These are phyloP conservation scores for Hoplodrina ambigua DNA, from an alignment of 2,888 invertebrate species.

Conservation along the genomic window DNA sequence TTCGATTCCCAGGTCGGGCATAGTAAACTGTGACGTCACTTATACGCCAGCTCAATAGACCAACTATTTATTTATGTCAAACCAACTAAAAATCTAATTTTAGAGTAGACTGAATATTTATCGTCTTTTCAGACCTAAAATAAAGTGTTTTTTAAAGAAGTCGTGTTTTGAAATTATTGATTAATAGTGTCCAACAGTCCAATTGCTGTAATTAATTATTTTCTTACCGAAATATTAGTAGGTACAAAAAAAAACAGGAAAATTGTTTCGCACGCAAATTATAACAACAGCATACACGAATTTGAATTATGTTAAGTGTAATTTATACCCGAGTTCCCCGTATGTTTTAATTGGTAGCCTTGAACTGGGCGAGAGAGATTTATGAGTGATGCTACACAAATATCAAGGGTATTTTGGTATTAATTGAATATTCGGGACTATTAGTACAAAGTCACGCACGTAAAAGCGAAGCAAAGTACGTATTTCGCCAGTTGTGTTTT, in stretches of 20 bases:
- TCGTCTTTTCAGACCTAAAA: too few relatives aligned
- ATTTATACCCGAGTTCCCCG: conserved; percentile 47
- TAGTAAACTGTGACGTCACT: too few relatives aligned
- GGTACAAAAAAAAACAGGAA: conserved; percentile 29
- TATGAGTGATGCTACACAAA: conserved; percentile 41
- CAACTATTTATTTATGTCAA: too few relatives aligned
- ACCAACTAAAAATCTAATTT: too few relatives aligned
- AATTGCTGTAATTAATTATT: background rate
- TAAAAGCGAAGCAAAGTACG: too few relatives aligned
- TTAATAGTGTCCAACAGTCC: background rate
- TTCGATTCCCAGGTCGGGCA: too few relatives aligned
- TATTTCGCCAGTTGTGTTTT: too few relatives aligned
- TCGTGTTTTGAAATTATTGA: too few relatives aligned
- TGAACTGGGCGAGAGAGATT: conserved; percentile 47
- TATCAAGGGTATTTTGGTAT: conserved; percentile 39
- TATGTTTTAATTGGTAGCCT: conserved; percentile 54
- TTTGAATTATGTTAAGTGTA: conserved; percentile 52
- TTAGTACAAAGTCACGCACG: too few relatives aligned
- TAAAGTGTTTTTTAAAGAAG: too few relatives aligned
- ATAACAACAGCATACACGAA: conserved; percentile 29
- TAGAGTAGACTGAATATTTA: too few relatives aligned
- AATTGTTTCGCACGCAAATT: conserved; percentile 26
- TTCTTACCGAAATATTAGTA: background rate
- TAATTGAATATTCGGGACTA: conserved; percentile 47
- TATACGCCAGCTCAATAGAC: too few relatives aligned